Base-by-base conservation (phyloP, 2,797 vertebrate species). In the Gallirallus australis region DNA sequence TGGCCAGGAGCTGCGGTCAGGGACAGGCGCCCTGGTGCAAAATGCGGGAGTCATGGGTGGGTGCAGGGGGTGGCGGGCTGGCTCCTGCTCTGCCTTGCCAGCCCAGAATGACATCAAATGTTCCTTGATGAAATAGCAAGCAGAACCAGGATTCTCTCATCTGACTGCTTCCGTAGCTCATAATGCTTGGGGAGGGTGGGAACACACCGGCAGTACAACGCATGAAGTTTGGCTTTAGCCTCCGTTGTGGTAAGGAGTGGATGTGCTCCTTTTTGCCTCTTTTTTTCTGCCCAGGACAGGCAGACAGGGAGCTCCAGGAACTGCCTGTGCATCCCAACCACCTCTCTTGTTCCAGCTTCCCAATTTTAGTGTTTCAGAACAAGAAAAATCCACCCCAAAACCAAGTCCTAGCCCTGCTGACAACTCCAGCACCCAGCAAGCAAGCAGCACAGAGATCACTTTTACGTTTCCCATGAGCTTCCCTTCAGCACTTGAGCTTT, bases 111-210 rank as follows among this genome's bases (percentile, higher is more conserved):
- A 4, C 27, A 27, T 40, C 27, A 63, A 42, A 16, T 0, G 5
- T 4, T 45, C 42, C 20, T 37, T 5, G 6, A 8, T 24, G 57
- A 25, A 57, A 72, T 0, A 0, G 8, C 15, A 21, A 3, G n/a
- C 0, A 0, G 8, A 39, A 40, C 33, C 1, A 4, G 30, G 31
- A 33, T 86, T 63, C 79, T 89, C 45, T 50, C 33, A 45, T 12
- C 30, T 1, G 0, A 30, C 19, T 1, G 2, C 33, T 93, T 54
- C 42, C 0, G 0, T 1, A 37, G 39, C 27, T 82, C 1, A 3
- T 28, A 50, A 15, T 0, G 2, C 35, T 65, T 2, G 2, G 47
- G 0, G 3, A 25, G 31, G 4, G 4, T 69, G 66, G 54, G 66
- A 63, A 27, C 10, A 6, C 20, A 2, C 5, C 5, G 1, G 39